These are phyloP conservation scores for Misgurnus anguillicaudatus DNA, from an alignment of 2,113 vertebrate species.

Conservation along the genomic window DNA sequence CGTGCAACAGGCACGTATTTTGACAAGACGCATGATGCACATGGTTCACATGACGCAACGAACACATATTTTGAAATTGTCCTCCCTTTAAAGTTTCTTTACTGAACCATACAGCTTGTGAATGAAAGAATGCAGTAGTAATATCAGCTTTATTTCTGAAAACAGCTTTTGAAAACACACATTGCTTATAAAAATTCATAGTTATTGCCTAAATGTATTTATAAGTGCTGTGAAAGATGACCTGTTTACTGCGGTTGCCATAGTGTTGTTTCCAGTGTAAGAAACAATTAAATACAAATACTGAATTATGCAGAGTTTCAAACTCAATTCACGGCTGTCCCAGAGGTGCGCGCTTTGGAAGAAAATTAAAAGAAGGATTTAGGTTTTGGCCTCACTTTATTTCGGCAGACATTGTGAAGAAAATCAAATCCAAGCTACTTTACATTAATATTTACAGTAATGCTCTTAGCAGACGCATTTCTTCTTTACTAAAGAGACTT, in stretches of 20 bases:
- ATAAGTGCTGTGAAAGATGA: constrained; percentile 69
- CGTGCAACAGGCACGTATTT: too few species aligned
- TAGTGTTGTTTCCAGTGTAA: constrained; percentile 63
- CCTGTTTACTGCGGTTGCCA: constrained; percentile 66
- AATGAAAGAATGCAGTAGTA: constrained; percentile 42
- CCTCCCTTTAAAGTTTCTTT: too few species aligned
- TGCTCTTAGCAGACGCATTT: constrained; percentile 19
- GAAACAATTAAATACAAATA: constrained; percentile 60
- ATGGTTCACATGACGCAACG: too few species aligned
- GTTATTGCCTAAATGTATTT: constrained; percentile 60
- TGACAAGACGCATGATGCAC: too few species aligned
- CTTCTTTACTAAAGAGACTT: constrained; percentile 22
- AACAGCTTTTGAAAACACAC: too few species aligned
- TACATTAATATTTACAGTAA: constrained; percentile 33
- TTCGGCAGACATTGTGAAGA: constrained; percentile 7
- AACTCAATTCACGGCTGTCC: constrained; percentile 26
- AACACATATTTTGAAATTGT: too few species aligned
- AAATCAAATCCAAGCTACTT: constrained; percentile 36
- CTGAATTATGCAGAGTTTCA: constrained; percentile 36
- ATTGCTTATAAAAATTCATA: constrained; percentile 1
- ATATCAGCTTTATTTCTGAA: constrained; percentile 67
- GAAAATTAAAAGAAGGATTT: constrained; percentile 50
- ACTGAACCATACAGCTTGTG: too few species aligned
- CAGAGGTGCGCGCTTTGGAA: constrained; percentile 20
- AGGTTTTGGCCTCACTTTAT: constrained; percentile 16